A percentile compares a stretch with the other conserved stretches of the same genome.
Evolutionary conservation across 2,888 invertebrate genomes (phyloP).

Genomic region (Melanchra persicariae): DNA sequence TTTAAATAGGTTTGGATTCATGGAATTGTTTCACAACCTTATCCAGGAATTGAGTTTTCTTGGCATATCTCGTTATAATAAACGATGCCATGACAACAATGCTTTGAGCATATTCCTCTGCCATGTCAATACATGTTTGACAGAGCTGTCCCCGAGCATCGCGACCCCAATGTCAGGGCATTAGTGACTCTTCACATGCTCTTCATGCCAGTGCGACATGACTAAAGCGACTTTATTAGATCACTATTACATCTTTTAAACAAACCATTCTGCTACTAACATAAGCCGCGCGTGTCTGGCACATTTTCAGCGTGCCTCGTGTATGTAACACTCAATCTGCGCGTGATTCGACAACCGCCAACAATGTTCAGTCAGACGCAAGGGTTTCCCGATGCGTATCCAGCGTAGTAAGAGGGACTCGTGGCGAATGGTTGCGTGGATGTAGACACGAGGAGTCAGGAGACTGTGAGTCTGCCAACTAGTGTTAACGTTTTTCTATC

Average conservation of each 20-base stretch:
- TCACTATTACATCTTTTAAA: constrained; percentile 1
- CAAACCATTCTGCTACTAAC: constrained; percentile 2
- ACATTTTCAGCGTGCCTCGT: constrained; percentile 42
- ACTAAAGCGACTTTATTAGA: not conserved
- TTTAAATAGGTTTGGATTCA: not conserved
- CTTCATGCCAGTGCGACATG: not conserved
- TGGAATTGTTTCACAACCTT: not conserved
- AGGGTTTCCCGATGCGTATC: constrained; percentile 51
- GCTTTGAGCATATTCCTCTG: not conserved
- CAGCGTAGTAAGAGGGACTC: constrained; percentile 30
- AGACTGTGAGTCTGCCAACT: constrained; percentile 43
- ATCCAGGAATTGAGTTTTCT: not conserved
- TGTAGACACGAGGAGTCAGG: constrained; percentile 27
- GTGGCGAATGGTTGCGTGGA: constrained; percentile 39
- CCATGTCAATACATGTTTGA: not conserved
- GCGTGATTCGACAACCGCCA: constrained; percentile 36
- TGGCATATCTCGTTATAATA: not conserved
- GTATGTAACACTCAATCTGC: constrained; percentile 31
- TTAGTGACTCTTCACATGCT: not conserved
- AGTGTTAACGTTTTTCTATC: not conserved
- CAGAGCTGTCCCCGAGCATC: not conserved
- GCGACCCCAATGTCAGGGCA: not conserved
- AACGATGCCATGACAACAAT: not conserved
- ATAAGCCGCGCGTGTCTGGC: constrained; percentile 40
- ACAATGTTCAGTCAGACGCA: constrained; percentile 24